phyloP scores from a whole-genome alignment of 2,113 vertebrate genomes.

The Pycnonotus jocosus region DNA sequence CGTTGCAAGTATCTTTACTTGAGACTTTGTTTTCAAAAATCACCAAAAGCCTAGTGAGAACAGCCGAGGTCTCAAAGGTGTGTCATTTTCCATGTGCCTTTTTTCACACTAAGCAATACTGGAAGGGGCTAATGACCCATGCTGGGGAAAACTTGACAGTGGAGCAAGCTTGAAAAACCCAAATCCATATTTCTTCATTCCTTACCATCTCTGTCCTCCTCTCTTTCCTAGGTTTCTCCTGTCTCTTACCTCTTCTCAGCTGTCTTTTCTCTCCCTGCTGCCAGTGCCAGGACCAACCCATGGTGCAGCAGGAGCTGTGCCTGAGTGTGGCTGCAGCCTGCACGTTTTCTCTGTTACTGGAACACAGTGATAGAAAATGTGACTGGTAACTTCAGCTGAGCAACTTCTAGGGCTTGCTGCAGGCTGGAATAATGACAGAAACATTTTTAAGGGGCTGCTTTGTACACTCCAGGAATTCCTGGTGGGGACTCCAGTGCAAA shows the following conservation, averaged over 20 bases:
- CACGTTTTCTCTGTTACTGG: not conserved
- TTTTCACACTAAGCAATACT: not conserved
- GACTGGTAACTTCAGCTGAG: not conserved
- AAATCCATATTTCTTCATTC: not conserved
- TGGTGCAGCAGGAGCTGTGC: not conserved
- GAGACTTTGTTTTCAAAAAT: not conserved
- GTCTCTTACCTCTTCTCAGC: not conserved
- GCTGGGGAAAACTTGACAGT: not conserved
- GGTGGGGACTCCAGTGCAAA: not conserved
- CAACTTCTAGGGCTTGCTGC: not conserved
- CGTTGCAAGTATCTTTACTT: not conserved
- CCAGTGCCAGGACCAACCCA: fast-evolving
- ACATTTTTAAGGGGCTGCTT: not conserved
- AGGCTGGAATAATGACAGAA: not conserved
- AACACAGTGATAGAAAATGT: not conserved
- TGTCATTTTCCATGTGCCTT: not conserved
- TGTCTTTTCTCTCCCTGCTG: not conserved
- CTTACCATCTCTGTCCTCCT: not conserved
- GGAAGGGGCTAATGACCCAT: not conserved
- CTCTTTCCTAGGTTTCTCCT: not conserved
- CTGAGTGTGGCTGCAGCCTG: not conserved
- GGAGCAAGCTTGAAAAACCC: not conserved
- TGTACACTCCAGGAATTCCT: not conserved
- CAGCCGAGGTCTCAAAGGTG: not conserved
- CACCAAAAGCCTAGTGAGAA: not conserved